phyloP scores from a whole-genome alignment of 1,140 invertebrate genomes.

The Oedothorax gibbosus region DNA sequence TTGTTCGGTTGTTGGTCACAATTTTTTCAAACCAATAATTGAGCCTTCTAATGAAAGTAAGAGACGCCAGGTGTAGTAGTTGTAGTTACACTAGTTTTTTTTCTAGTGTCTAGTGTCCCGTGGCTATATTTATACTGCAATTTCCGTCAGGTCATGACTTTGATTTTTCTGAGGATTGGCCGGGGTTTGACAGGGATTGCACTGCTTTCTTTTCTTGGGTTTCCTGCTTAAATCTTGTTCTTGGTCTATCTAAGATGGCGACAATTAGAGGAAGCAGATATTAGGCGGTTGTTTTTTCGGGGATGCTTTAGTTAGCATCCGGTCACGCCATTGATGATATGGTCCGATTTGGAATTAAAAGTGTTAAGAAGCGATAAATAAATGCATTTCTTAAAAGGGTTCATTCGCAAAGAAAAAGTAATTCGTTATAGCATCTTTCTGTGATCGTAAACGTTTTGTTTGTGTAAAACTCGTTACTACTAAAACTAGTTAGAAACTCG shows the following conservation, averaged over 20 bases:
- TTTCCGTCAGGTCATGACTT: slow-evolving; percentile 20
- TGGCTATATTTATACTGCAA: slow-evolving; percentile 21
- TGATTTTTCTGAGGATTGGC: not conserved
- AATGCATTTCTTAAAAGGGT: no score
- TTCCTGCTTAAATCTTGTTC: not conserved
- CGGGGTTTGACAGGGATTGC: not conserved
- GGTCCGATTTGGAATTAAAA: no score
- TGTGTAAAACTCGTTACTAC: no score
- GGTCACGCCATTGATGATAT: slow-evolving; percentile 19
- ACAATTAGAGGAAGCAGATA: slow-evolving; percentile 13
- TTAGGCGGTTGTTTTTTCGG: slow-evolving; percentile 1
- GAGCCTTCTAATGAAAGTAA: slow-evolving; percentile 39
- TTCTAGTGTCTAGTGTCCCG: not conserved
- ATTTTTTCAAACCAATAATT: no score
- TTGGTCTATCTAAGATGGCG: not conserved
- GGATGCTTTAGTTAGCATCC: slow-evolving; percentile 18
- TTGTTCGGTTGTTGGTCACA: no score
- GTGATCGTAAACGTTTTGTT: no score
- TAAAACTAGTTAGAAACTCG: no score
- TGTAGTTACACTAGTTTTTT: slow-evolving; percentile 11
- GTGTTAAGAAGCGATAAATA: no score
- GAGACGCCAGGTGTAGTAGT: slow-evolving; percentile 41
- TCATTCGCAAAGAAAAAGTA: no score
- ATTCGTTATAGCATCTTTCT: no score
- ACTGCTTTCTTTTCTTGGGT: not conserved